phyloP scores from a whole-genome alignment of 2,113 vertebrate genomes.

The Stigmatopora nigra region DNA sequence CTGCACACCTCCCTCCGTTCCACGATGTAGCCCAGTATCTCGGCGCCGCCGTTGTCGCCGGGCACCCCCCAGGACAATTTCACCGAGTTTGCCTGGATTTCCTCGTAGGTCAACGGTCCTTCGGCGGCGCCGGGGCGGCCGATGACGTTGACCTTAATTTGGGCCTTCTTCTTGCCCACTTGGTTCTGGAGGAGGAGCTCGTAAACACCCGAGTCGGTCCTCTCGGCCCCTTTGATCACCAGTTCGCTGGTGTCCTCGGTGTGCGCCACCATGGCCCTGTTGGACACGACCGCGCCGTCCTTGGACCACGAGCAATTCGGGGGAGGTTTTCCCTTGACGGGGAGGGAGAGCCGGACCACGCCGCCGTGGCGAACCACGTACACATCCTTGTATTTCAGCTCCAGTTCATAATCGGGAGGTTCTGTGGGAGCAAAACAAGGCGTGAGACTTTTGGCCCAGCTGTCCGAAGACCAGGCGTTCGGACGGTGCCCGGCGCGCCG shows the following conservation, averaged over 20 bases:
- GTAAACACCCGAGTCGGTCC: constrained; percentile 86
- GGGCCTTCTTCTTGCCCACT: constrained; percentile 87
- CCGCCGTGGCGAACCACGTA: constrained; percentile 87
- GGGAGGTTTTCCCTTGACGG: constrained; percentile 92
- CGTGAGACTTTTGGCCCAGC: not conserved
- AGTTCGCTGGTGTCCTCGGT: constrained; percentile 86
- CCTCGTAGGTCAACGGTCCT: constrained; percentile 86
- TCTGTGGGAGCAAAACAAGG: constrained; percentile 65
- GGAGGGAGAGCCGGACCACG: constrained; percentile 86
- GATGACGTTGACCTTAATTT: constrained; percentile 95
- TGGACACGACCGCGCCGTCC: constrained; percentile 77
- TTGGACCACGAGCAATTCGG: constrained; percentile 93
- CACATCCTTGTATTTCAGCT: constrained; percentile 90
- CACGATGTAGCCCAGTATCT: constrained; percentile 88
- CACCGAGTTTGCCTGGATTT: constrained; percentile 87
- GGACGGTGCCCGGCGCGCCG: not conserved
- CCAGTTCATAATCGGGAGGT: constrained; percentile 91
- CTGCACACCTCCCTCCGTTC: constrained; percentile 88
- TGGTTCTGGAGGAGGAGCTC: constrained; percentile 87
- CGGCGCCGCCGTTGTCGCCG: constrained; percentile 82
- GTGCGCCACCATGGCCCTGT: constrained; percentile 86
- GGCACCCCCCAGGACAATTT: constrained; percentile 88
- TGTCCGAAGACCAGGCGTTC: not conserved
- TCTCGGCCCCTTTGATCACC: constrained; percentile 89
- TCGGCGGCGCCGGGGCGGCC: constrained; percentile 84